Conservation (phyloP, 2,113 vertebrate genomes). For the Corydoras maculifer region DNA sequence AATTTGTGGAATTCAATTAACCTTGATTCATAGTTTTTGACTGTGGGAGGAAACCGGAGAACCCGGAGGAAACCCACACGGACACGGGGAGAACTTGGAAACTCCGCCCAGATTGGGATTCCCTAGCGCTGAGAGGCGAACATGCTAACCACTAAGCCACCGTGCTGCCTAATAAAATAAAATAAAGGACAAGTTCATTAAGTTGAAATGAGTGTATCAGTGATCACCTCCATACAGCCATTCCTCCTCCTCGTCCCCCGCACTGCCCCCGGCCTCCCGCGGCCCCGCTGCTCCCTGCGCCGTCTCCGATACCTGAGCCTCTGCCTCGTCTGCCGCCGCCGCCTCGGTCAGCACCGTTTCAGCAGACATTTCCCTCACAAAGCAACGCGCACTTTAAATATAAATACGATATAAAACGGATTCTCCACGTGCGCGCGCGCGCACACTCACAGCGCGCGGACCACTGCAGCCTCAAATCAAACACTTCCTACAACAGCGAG, state of each 20-base stretch:
- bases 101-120: no score
- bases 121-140: no score
- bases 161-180: no score
- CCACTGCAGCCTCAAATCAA: background rate
- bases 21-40: no score
- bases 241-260: constrained; percentile 90
- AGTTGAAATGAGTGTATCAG: background rate
- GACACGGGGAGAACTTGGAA: no score
- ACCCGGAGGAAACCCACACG: no score
- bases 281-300: constrained; percentile 14
- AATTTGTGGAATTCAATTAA: no score
- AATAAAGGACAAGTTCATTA: no score
- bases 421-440: no score
- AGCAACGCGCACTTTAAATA: background rate
- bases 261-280: constrained; percentile 55
- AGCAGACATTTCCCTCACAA: constrained; percentile 59
- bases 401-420: background rate
- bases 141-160: no score
- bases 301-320: background rate
- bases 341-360: background rate
- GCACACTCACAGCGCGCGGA: background rate
- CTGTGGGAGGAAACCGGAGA: no score
- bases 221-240: constrained; percentile 87
- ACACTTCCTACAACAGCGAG: background rate
- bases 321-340: constrained; percentile 40